phyloP scores from a whole-genome alignment of 2,113 vertebrate genomes.

The Lipophrys pholis region DNA sequence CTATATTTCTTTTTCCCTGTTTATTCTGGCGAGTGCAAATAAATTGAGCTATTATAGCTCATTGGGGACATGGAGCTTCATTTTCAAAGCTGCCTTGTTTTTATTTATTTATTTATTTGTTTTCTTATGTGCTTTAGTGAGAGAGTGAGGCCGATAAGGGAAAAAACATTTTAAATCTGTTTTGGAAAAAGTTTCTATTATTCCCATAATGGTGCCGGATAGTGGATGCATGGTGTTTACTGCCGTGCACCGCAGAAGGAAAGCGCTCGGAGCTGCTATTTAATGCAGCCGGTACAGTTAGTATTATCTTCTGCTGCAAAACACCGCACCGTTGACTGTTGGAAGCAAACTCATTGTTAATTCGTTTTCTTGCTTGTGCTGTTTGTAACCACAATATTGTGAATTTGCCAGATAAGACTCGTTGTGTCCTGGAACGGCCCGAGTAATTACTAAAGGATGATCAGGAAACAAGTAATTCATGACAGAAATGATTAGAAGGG shows the following conservation, averaged over 20 bases:
- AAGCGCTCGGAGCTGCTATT: too few species aligned
- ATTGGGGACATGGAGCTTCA: constrained; percentile 11
- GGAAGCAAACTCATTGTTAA: constrained; percentile 8
- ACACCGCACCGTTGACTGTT: constrained; percentile 8
- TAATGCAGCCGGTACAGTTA: too few species aligned
- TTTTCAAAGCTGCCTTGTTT: constrained; percentile 10
- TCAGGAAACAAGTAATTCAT: constrained; percentile 23
- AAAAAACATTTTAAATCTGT: too few species aligned
- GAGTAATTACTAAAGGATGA: constrained; percentile 26
- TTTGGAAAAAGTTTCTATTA: too few species aligned
- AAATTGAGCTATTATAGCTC: constrained; percentile 5
- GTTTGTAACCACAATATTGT: constrained; percentile 26
- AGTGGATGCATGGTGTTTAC: too few species aligned
- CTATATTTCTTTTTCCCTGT: not conserved
- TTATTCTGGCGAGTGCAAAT: constrained; percentile 20
- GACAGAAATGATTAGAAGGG: constrained; percentile 32
- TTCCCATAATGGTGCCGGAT: too few species aligned
- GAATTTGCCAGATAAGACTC: constrained; percentile 3
- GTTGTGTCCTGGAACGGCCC: constrained; percentile 25
- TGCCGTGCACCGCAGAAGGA: too few species aligned
- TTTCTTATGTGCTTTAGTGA: too few species aligned
- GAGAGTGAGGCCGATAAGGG: too few species aligned
- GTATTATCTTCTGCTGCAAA: constrained; percentile 33
- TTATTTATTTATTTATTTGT: too few species aligned
- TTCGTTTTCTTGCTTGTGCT: constrained; percentile 20